phyloP scores from a whole-genome alignment of 2,797 vertebrate genomes.

The Phataginus tetradactyla region DNA sequence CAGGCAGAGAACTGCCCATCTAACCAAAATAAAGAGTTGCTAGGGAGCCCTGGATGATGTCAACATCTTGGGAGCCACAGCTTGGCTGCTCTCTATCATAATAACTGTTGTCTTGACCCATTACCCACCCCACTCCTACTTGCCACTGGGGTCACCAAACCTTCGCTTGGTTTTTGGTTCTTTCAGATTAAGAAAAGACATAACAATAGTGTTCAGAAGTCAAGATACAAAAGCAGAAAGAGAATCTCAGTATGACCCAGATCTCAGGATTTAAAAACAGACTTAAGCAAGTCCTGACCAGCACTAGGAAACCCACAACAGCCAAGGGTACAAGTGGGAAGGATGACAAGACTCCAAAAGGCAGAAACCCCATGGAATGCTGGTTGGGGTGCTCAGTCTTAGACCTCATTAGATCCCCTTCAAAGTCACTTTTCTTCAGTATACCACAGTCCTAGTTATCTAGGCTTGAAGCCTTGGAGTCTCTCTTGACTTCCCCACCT shows the following conservation, averaged over 20 bases:
- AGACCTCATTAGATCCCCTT: background rate
- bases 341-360: background rate
- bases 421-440: background rate
- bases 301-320: background rate
- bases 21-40: background rate
- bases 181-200: background rate
- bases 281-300: background rate
- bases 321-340: background rate
- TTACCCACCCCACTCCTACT: background rate
- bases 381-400: background rate
- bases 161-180: background rate
- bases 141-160: background rate
- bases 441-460: background rate
- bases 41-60: background rate
- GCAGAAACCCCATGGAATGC: background rate
- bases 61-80: background rate
- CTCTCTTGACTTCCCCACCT: background rate
- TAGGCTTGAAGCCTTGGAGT: background rate
- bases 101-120: background rate
- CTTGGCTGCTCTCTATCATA: background rate
- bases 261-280: background rate
- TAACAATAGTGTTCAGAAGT: background rate
- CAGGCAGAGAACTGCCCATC: background rate
- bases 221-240: background rate
- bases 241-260: background rate